These are phyloP conservation scores for Euglossa dilemma DNA, from an alignment of 1,140 invertebrate species.

Conservation along the genomic window DNA sequence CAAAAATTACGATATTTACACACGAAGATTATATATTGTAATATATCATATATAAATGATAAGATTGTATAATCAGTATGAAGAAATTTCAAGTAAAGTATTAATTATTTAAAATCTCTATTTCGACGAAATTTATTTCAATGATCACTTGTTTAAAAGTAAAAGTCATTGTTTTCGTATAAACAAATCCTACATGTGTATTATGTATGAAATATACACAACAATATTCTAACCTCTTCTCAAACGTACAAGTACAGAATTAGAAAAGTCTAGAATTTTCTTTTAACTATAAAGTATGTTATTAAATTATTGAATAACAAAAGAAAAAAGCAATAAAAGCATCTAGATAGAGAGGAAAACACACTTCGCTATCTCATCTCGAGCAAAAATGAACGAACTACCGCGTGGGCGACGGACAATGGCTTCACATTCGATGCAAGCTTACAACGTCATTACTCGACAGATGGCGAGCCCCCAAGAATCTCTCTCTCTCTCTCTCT, in stretches of 20 bases:
- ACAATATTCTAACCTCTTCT: slow-evolving; percentile 2
- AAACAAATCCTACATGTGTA: too few species aligned
- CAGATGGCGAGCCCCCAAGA: slow-evolving; percentile 52
- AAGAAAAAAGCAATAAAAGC: too few species aligned
- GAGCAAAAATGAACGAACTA: slow-evolving; percentile 4
- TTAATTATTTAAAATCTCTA: background rate
- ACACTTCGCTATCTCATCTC: slow-evolving; percentile 14
- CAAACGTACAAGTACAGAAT: background rate
- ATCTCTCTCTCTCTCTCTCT: background rate
- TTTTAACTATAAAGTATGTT: background rate
- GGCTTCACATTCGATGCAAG: slow-evolving; percentile 2
- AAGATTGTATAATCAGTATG: background rate
- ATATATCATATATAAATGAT: background rate
- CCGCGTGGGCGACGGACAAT: slow-evolving; percentile 1
- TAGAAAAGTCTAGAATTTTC: background rate
- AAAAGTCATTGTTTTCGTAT: background rate
- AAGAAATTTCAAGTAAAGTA: background rate
- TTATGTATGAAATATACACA: background rate
- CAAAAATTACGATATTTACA: background rate
- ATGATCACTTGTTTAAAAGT: background rate
- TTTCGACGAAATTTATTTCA: background rate
- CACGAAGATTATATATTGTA: background rate
- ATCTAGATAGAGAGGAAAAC: background rate
- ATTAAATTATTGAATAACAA: background rate
- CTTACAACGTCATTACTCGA: slow-evolving; percentile 25